Conservation (phyloP, 2,113 vertebrate species). For the Ochotona princeps region DNA sequence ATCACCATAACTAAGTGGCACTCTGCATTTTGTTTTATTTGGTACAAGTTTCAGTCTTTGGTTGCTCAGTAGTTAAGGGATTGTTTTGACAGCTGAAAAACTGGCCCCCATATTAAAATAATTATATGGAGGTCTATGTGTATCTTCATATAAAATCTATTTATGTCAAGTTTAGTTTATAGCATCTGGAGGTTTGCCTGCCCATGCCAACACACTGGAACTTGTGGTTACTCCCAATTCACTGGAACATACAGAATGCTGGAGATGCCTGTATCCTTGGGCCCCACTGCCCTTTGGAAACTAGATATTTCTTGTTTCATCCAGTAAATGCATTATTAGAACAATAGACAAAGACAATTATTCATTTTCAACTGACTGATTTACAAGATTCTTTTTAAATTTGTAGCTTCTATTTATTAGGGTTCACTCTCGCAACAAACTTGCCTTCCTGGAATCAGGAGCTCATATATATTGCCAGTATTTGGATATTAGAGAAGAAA, state of each 20-base stretch:
- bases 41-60: slow-evolving; percentile 38
- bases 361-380: not conserved
- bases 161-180: slow-evolving; percentile 77
- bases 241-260: not conserved
- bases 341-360: not conserved
- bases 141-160: slow-evolving; percentile 81
- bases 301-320: not conserved
- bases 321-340: slow-evolving; percentile 15
- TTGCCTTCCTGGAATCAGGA: not conserved
- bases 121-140: slow-evolving; percentile 74
- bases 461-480: not conserved
- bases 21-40: slow-evolving; percentile 57
- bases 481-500: not conserved
- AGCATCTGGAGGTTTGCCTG: slow-evolving; percentile 75
- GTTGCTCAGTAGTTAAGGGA: slow-evolving; percentile 37
- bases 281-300: slow-evolving; percentile 8
- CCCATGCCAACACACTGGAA: not conserved
- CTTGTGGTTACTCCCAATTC: not conserved
- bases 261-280: not conserved
- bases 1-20: not conserved
- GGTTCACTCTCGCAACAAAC: not conserved
- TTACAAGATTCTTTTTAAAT: slow-evolving; percentile 32
- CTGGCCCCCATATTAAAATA: slow-evolving; percentile 77
- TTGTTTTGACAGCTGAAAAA: slow-evolving; percentile 73
- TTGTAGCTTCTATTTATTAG: slow-evolving; percentile 39